Conservation (phyloP, 2,113 vertebrate species). For the Illadopsis cleaveri region DNA sequence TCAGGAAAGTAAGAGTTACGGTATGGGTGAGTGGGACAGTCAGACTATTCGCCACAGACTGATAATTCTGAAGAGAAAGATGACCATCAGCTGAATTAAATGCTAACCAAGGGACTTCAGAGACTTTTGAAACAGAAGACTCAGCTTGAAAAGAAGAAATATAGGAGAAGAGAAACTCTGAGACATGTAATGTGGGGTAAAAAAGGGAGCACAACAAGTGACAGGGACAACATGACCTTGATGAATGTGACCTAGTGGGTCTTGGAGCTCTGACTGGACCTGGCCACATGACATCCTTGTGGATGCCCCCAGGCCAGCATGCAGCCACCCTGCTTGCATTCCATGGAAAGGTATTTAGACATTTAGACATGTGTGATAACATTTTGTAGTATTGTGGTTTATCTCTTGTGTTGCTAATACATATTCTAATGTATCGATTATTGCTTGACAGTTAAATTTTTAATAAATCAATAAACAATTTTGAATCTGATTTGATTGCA, state of each 20-base stretch:
- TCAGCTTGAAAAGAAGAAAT: not conserved
- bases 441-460: not conserved
- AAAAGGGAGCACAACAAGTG: not conserved
- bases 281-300: not conserved
- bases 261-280: not conserved
- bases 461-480: not conserved
- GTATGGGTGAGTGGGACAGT: not conserved
- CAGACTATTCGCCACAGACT: not conserved
- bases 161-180: not conserved
- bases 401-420: not conserved
- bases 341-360: not conserved
- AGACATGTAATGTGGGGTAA: accelerated
- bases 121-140: not conserved
- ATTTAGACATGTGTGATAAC: not conserved
- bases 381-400: not conserved
- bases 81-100: not conserved
- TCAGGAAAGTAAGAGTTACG: not conserved
- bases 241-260: no score
- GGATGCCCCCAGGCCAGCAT: not conserved
- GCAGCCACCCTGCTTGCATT: no score
- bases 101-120: not conserved
- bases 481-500: not conserved
- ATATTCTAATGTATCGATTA: not conserved
- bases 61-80: not conserved
- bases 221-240: accelerated